phyloP scores from a whole-genome alignment of 64 coral and sea anemone genomes.

The Stichodactyla helianthus region DNA sequence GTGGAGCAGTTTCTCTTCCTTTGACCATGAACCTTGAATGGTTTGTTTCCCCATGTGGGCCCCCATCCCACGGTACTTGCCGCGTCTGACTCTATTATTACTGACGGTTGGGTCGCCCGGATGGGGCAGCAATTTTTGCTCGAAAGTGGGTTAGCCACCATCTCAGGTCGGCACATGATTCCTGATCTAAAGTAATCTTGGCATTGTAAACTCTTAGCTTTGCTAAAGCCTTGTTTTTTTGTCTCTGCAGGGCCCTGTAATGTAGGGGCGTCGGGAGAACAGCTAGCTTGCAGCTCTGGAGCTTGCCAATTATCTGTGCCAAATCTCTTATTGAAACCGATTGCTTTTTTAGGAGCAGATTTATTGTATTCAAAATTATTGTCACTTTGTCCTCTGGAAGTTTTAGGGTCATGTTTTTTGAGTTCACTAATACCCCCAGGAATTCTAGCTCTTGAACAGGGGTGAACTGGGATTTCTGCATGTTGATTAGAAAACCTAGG shows the following conservation, averaged over 20 bases:
- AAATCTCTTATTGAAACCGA: no score
- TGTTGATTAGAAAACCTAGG: slow-evolving; percentile 21
- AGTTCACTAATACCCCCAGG: slow-evolving; percentile 4
- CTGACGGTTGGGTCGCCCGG: no score
- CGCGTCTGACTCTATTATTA: no score
- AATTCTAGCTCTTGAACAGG: slow-evolving; percentile 19
- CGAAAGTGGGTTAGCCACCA: background rate
- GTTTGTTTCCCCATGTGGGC: background rate
- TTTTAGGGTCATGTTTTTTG: slow-evolving; percentile 11
- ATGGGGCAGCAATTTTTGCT: background rate
- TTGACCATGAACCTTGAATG: slow-evolving; percentile 22
- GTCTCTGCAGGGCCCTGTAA: background rate
- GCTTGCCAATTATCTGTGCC: no score
- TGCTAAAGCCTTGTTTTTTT: slow-evolving; percentile 5
- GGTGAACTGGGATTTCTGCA: slow-evolving; percentile 8
- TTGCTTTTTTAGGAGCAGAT: no score
- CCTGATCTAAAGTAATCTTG: no score
- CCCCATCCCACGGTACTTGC: no score
- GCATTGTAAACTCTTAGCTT: background rate
- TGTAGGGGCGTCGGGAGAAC: slow-evolving; percentile 17
- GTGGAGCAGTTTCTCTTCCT: slow-evolving; percentile 23
- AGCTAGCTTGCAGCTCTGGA: background rate
- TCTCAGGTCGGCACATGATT: slow-evolving; percentile 17
- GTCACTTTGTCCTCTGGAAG: slow-evolving; percentile 19
- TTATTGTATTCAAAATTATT: background rate